Percentiles rank a stretch among this genome's conserved stretches.
These are phyloP conservation scores for Miltochrista miniata DNA, from an alignment of 2,888 invertebrate species.

Conservation along the genomic window DNA sequence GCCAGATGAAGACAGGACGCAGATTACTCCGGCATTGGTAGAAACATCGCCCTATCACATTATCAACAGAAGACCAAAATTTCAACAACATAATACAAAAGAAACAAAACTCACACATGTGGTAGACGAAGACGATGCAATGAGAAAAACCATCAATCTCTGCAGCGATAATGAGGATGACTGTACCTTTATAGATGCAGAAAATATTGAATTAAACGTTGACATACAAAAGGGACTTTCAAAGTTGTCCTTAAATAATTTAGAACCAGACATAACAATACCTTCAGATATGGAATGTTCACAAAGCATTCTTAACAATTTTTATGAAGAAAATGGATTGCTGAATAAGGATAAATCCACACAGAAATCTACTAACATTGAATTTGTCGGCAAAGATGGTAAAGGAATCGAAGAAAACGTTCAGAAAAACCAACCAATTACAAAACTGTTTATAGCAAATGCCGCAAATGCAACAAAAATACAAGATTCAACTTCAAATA, in stretches of 20 bases:
- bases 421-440: neutral
- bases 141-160: conserved; percentile 28
- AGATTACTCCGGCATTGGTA: conserved; percentile 18
- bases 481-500: too few relatives aligned
- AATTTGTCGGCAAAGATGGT: neutral
- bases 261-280: neutral
- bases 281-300: conserved; percentile 32
- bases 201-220: conserved; percentile 7
- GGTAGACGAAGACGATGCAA: neutral
- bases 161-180: conserved; percentile 7
- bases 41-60: too few relatives aligned
- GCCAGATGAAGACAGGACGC: conserved; percentile 44
- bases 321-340: neutral
- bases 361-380: neutral
- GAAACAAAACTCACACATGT: neutral
- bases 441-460: too few relatives aligned
- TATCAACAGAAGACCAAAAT: neutral
- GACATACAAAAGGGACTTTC: conserved; percentile 38
- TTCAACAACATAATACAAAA: neutral
- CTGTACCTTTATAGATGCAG: neutral
- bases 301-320: conserved; percentile 37
- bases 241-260: conserved; percentile 31
- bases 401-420: neutral
- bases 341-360: neutral
- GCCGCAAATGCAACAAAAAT: too few relatives aligned